Evolutionary conservation across 2,888 invertebrate genomes (phyloP), one percentile per base, ranked within the genome.

Genomic region (Oeneis ivallda): DNA sequence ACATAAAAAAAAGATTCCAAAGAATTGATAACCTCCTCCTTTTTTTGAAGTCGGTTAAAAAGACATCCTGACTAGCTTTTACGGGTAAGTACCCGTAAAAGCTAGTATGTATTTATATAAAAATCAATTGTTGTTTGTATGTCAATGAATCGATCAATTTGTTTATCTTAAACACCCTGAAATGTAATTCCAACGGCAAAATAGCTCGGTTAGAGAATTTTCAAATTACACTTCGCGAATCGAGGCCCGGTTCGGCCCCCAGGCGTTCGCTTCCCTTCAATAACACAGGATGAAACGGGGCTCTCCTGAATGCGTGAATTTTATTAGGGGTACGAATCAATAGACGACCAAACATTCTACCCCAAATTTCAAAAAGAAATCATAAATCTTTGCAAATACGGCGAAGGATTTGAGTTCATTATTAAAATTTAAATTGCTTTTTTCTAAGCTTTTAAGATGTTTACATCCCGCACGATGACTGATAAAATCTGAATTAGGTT

Each of bases 291-390:
- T 84, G 83, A 84, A 84, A 82, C 81, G 82, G 87, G 86, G 83
- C 78, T 79, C 75, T 77, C 84, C 77, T 83, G 83, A 80, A 83
- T 83, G 83, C 81, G 81, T 81, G 83, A 84, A 83, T 86, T 89
- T 88, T 88, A 88, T 88, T 83, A 84, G 89, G 89, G 89, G 85
- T 80, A 80, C 79, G 82, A 89, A 88, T 89, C 89, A 86, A 89
- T 88, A 85, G 80, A 75, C 74, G 74, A 75, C 76, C 77, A 76
- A 76, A 81, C 76, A 78, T 79, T 79, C 79, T 2, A 43, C 83
- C 82, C 79, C 76, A 75, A 77, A 80, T 80, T 63, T 56, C 80
- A 79, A 79, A 84, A 79, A 74, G 74, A 74, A 64, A 68, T 69
- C 68, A 17, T 45, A 45, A 58, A 47, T 58, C 47, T 58, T 45